Base-by-base conservation (phyloP, 2,888 invertebrate species). In the Drosophila melanosoma region DNA sequence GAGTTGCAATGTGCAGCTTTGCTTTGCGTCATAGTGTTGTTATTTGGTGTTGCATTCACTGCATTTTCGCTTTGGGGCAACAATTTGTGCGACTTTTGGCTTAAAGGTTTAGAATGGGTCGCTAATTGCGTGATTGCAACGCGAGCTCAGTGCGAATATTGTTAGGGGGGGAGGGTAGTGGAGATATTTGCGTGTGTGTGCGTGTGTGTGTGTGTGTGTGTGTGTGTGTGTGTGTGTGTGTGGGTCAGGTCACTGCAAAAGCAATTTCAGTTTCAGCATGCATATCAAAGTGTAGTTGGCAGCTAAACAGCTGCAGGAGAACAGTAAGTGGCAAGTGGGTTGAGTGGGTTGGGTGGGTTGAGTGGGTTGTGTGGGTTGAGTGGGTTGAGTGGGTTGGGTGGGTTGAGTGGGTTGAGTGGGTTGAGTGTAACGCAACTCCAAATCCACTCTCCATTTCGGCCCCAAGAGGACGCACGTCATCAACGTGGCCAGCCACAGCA, bases 81-180 rank as follows among this genome's bases (percentile, higher is more conserved):
- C 87, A 83, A 87, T 81, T 81, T 81, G 75, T 73, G 74, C 70
- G 84, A 73, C 78, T 87, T 83, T 87, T 66, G 71, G 81, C 81
- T 87, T 87, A 83, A 77, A 77, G 72, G 66, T 48, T 75, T 81
- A 69, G 36, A 45, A n/a, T 56, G 36, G 38, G 32, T 36, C 49
- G 54, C 54, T 69, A 63, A 64, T 71, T 59, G 52, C 74, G 53
- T 65, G 79, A 65, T 82, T 84, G 74, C 67, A 76, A 61, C 63
- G 15, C 15, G 67, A 74, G 56, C 61, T 67, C 63, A 81, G 69
- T 70, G 84, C 64, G 68, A 61, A 81, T 54, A 81, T 80, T 65
- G 62, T 71, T 74, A n/a, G n/a, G 6, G 11, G 11, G 35, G 29
- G 11, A 10, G 51, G 20, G 0, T 51, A 32, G 33, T 1, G 7